phyloP scores from a whole-genome alignment of 1,140 invertebrate species.

The Drosophila melanogaster region Release_6_plus_ISO1_MT NC_004354.4:14752501-14753000 shows the following conservation, averaged over 20 bases:
- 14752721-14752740: slow-evolving; percentile 45
- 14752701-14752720: neutral
- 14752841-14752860: slow-evolving; percentile 13
- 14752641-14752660: slow-evolving; percentile 22
- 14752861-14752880: slow-evolving; percentile 65
- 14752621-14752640: slow-evolving; percentile 7
- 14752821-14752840: slow-evolving; percentile 11
- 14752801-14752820: slow-evolving; percentile 10
- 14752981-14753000: no score
- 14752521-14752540: slow-evolving; percentile 42
- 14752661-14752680: slow-evolving; percentile 43
- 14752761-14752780: neutral
- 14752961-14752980: neutral
- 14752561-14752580: slow-evolving; percentile 81
- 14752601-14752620: slow-evolving; percentile 43
- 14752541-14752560: slow-evolving; percentile 70
- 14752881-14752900: slow-evolving; percentile 61
- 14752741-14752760: slow-evolving; percentile 36
- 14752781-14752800: slow-evolving; percentile 27
- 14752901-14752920: slow-evolving; percentile 69
- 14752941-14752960: neutral
- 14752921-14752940: slow-evolving; percentile 55
- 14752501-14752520: slow-evolving; percentile 24
- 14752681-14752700: slow-evolving; percentile 21
- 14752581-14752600: slow-evolving; percentile 80